Conservation (phyloP, 2,797 vertebrate species). For the Melanotaenia pygmaea region DNA sequence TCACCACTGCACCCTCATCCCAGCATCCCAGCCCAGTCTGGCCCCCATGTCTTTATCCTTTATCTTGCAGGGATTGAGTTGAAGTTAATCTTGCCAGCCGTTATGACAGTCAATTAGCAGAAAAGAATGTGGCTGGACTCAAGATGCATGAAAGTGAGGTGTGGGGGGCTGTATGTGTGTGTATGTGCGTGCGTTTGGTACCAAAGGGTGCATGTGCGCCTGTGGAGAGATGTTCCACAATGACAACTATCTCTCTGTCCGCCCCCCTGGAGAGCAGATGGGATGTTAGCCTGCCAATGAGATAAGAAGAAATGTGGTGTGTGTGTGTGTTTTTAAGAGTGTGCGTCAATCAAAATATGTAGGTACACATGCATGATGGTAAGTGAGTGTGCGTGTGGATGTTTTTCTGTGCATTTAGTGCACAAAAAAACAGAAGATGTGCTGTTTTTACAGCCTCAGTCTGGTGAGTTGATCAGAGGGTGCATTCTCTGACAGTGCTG, state of each 20-base stretch:
- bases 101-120: slow-evolving; percentile 87
- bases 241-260: slow-evolving; percentile 78
- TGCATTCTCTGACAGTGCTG: slow-evolving; percentile 35
- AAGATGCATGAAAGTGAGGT: slow-evolving; percentile 55
- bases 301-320: slow-evolving; percentile 69
- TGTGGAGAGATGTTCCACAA: slow-evolving; percentile 74
- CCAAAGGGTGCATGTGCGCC: slow-evolving; percentile 38
- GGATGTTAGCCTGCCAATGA: slow-evolving; percentile 78
- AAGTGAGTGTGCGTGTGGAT: slow-evolving; percentile 26
- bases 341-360: slow-evolving; percentile 69
- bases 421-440: slow-evolving; percentile 43
- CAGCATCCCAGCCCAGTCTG: slow-evolving; percentile 51
- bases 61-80: slow-evolving; percentile 77
- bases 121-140: slow-evolving; percentile 77
- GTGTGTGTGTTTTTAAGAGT: slow-evolving; percentile 40
- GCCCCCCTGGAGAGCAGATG: slow-evolving; percentile 82
- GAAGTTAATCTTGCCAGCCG: slow-evolving; percentile 81
- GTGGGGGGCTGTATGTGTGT: slow-evolving; percentile 20
- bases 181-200: slow-evolving; percentile 41
- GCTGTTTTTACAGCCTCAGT: slow-evolving; percentile 34
- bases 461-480: slow-evolving; percentile 39
- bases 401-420: slow-evolving; percentile 45
- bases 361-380: slow-evolving; percentile 59
- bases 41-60: slow-evolving; percentile 70
- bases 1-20: slow-evolving; percentile 43